Conservation (phyloP, 1,140 invertebrate genomes). For the Pemphigus obesinymphae region DNA sequence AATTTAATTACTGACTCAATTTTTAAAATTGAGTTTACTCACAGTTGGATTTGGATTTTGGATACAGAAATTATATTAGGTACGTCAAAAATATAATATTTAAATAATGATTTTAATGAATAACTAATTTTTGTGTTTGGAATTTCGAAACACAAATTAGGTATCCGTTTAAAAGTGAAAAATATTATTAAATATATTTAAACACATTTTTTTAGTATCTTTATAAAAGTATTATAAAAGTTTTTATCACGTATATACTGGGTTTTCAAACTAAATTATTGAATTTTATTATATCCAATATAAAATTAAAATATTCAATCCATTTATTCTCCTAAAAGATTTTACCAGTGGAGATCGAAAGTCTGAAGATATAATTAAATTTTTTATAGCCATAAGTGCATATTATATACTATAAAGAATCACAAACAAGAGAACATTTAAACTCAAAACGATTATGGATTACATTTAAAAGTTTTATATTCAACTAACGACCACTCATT, state of each 20-base stretch:
- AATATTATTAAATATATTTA: too few relatives aligned
- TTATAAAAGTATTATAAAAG: too few relatives aligned
- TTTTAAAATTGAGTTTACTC: neutral
- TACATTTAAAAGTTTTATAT: neutral
- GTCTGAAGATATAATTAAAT: neutral
- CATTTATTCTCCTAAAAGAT: neutral
- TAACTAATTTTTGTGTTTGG: too few relatives aligned
- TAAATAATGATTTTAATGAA: too few relatives aligned
- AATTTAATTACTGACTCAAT: too few relatives aligned
- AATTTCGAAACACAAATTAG: too few relatives aligned
- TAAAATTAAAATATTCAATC: neutral
- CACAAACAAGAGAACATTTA: neutral
- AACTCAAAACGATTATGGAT: neutral
- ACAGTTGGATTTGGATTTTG: neutral
- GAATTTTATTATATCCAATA: neutral
- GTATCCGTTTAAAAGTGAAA: too few relatives aligned
- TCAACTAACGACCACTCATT: neutral
- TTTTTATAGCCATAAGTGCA: neutral
- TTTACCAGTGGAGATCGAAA: neutral
- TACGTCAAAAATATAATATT: too few relatives aligned
- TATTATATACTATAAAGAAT: neutral
- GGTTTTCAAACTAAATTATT: neutral
- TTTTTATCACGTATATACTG: too few relatives aligned
- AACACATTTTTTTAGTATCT: too few relatives aligned
- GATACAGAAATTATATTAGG: too few relatives aligned